These are phyloP conservation scores for Pseudopodoces humilis DNA, from an alignment of 2,113 vertebrate species.

Conservation along the genomic window DNA sequence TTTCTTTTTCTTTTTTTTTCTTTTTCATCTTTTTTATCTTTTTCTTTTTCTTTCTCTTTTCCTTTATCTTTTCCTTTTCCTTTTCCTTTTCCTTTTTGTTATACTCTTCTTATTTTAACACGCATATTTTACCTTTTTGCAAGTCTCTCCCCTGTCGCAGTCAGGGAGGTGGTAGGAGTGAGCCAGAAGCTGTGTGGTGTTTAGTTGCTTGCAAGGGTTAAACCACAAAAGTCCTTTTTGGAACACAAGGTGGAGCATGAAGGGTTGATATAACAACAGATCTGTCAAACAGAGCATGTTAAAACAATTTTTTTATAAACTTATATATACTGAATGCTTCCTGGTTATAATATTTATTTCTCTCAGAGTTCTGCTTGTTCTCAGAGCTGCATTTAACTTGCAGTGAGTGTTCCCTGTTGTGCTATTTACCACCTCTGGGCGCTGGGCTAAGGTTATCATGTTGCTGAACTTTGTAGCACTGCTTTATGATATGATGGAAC, in stretches of 20 bases:
- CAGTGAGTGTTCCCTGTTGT: not conserved
- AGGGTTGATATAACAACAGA: not conserved
- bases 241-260: not conserved
- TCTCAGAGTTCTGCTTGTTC: not conserved
- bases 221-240: not conserved
- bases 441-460: not conserved
- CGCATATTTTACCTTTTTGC: not conserved
- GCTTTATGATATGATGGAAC: not conserved
- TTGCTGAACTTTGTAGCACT: not conserved
- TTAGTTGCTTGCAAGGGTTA: not conserved
- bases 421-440: not conserved
- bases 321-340: not conserved
- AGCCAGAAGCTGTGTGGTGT: not conserved
- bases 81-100: not conserved
- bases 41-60: too few species aligned
- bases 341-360: not conserved
- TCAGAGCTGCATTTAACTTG: not conserved
- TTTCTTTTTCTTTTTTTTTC: too few species aligned
- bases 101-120: not conserved
- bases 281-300: not conserved
- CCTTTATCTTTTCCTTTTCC: fast-evolving
- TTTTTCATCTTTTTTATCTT: not conserved
- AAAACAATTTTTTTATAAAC: not conserved
- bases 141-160: not conserved
- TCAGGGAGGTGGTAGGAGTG: fast-evolving